Base-by-base conservation (phyloP, 2,113 vertebrate genomes). In the Melanostigma gelatinosum region DNA sequence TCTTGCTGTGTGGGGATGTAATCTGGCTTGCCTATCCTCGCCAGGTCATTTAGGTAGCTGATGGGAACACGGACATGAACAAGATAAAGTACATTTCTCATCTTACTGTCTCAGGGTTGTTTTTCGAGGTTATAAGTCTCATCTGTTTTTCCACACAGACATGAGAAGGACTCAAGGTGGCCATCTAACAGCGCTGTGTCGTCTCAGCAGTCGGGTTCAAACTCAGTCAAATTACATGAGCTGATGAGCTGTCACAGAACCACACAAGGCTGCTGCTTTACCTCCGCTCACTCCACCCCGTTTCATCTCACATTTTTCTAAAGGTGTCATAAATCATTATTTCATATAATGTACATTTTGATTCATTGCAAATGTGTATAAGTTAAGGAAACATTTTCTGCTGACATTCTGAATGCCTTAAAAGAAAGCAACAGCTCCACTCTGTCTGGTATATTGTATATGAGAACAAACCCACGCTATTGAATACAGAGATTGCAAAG, bases 1-100 rank as follows among this genome's bases (percentile, higher is more conserved):
- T 99, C 98, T 83, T 98, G 97, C 91, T 99, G 98, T 0, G 97
- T 98, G 55, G 98, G 98, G 87, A 99, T 97, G 92, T 99, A 99
- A 88, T 99, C 97, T 0, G 93, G 83, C 93, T 96, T 96, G 64
- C 92, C 96, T 97, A 98, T 98, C 93, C 97, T 95, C 91, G 96
- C 96, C 96, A 98, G 82, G 88, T 98, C 95, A 0, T 96, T 95
- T 74, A 96, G 93, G 86, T 96, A 97, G 83, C 95, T 96, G 92
- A 10, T 1, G 55, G 50, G 57, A 78, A 79, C 18, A 62, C 12
- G 9, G 20, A 89, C 70, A 90, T 24, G 87, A 20, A 80, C 36
- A 68, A 58, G 13, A 15, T 58, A 6, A 6, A 58, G 15, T 11
- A 58, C 1, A 58, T 22, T 58, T 6, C 24, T 58, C 55, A 29